Evolutionary conservation across 35 echinoderm and acorn worm genomes (phyloP).

Genomic region (Eucidaris tribuloides): DNA sequence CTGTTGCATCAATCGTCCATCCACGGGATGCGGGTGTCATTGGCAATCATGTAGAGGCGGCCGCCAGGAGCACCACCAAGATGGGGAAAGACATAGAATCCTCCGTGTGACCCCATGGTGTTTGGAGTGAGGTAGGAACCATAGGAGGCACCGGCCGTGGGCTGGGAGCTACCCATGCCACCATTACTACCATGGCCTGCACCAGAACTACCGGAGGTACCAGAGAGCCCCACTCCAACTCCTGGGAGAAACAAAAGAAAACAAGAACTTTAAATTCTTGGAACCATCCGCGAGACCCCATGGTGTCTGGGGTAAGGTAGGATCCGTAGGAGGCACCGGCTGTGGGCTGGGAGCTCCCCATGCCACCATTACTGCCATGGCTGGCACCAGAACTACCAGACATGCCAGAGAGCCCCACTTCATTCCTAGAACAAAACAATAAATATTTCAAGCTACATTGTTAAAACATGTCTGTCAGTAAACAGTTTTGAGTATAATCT

Average conservation of each 20-base stretch:
- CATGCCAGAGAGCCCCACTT: constrained; percentile 22
- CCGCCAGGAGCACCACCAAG: constrained; percentile 72
- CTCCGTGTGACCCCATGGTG: constrained; percentile 61
- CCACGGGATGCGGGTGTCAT: constrained; percentile 38
- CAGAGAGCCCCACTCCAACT: constrained; percentile 26
- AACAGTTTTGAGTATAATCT: too few relatives aligned
- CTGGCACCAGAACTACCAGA: constrained; percentile 73
- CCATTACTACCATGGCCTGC: constrained; percentile 81
- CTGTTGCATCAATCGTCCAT: constrained; percentile 35
- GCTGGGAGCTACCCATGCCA: constrained; percentile 57
- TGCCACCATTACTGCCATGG: constrained; percentile 79
- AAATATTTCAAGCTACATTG: background rate
- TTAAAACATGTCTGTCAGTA: too few relatives aligned
- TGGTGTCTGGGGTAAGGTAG: constrained; percentile 56
- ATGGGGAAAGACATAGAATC: constrained; percentile 65
- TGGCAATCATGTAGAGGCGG: constrained; percentile 42
- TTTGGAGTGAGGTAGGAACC: constrained; percentile 72
- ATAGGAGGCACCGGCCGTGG: constrained; percentile 52
- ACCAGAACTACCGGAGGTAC: constrained; percentile 57
- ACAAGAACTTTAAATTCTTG: background rate
- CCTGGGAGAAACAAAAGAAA: too few relatives aligned
- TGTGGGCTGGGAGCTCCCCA: constrained; percentile 33
- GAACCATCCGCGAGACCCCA: constrained; percentile 18
- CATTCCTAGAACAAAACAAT: background rate
- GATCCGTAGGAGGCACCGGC: constrained; percentile 71